These are phyloP conservation scores for Umimayanthus chanpuru DNA, from an alignment of 92 coral and sea anemone species.

Conservation along the genomic window DNA sequence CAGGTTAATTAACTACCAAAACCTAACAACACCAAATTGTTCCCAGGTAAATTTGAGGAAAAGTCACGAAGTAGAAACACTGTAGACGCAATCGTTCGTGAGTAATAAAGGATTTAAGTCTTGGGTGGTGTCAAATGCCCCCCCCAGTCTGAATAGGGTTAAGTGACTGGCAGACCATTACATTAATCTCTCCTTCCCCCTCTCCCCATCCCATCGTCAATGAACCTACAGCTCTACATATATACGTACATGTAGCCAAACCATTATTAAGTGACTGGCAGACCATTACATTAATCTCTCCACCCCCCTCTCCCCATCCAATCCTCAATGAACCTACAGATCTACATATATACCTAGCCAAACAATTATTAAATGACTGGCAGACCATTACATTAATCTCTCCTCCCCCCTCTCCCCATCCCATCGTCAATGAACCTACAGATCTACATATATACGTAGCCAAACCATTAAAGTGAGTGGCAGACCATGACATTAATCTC, in stretches of 20 bases:
- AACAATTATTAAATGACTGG: neutral
- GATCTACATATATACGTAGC: conserved; percentile 54
- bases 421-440: neutral
- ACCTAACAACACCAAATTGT: too few species aligned
- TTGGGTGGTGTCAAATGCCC: too few species aligned
- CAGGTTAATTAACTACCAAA: too few species aligned
- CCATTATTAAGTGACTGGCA: neutral
- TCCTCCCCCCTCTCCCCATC: conserved; percentile 1
- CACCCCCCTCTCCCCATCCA: neutral
- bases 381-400: neutral
- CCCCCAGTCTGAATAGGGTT: too few species aligned
- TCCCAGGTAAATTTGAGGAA: too few species aligned
- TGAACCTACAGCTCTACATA: too few species aligned
- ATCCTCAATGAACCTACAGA: too few species aligned
- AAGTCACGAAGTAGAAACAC: too few species aligned
- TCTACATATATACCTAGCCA: too few species aligned
- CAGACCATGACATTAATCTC: neutral
- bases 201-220: neutral
- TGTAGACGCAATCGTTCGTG: too few species aligned
- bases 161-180: neutral
- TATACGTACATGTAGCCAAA: neutral
- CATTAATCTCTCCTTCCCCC: conserved; percentile 2
- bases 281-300: neutral
- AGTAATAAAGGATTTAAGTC: too few species aligned
- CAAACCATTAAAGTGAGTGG: conserved; percentile 48